phyloP scores from a whole-genome alignment of 2,797 vertebrate species.

The Trematomus bernacchii region DNA sequence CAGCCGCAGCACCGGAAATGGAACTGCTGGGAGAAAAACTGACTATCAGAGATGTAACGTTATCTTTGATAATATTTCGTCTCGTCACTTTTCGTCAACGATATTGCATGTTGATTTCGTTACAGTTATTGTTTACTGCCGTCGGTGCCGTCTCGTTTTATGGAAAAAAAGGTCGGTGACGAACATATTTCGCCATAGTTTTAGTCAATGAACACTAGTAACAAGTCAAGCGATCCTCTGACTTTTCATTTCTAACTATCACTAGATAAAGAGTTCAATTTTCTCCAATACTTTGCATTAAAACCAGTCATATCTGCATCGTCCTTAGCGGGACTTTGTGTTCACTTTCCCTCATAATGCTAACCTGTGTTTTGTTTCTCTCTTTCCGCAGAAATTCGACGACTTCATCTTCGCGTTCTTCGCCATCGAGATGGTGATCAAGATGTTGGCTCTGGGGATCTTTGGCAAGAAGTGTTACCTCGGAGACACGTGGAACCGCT shows the following conservation, averaged over 20 bases:
- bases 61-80: too few species aligned
- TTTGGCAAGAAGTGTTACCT: constrained; percentile 99
- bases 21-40: too few species aligned
- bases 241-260: background rate
- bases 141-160: too few species aligned
- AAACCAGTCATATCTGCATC: background rate
- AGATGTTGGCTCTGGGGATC: constrained; percentile 98
- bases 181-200: too few species aligned
- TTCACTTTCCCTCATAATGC: background rate
- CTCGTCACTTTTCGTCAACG: too few species aligned
- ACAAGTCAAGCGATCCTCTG: background rate
- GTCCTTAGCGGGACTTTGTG: background rate
- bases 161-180: too few species aligned
- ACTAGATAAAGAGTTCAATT: too few species aligned
- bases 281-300: background rate
- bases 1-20: too few species aligned
- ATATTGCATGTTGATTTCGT: too few species aligned
- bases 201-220: too few species aligned
- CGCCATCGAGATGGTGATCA: constrained; percentile 98
- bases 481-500: constrained; percentile 98
- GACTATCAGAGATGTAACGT: too few species aligned
- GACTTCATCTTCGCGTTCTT: constrained; percentile 99
- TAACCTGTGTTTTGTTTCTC: background rate
- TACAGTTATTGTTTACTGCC: too few species aligned
- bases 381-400: constrained; percentile 86